Conservation (phyloP, 2,888 invertebrate species). For the Mythimna lalbum region DNA sequence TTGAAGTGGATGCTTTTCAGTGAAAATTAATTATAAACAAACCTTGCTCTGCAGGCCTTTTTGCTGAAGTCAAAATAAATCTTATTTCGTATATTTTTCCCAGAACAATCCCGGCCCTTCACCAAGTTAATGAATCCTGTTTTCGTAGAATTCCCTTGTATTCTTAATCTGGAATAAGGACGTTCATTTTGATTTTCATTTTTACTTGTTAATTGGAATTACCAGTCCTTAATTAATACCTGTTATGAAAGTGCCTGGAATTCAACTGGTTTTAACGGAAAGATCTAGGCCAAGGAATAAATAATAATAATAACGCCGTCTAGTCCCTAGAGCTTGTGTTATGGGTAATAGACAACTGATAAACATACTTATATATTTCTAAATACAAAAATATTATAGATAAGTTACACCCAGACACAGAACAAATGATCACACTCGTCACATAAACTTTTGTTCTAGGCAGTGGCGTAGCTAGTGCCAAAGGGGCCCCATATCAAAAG, state of each 20-base stretch:
- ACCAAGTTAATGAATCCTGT: constrained; percentile 6
- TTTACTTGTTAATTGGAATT: constrained; percentile 15
- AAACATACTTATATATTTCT: no score
- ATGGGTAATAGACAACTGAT: no score
- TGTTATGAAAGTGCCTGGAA: background rate
- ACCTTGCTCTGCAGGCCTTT: background rate
- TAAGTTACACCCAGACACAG: no score
- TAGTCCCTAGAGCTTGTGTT: no score
- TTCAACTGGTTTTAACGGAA: background rate
- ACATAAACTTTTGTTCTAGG: no score
- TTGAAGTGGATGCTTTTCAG: background rate
- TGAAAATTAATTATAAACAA: constrained; percentile 17
- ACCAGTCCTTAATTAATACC: background rate
- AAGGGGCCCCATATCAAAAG: no score
- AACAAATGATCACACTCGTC: no score
- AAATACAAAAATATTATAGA: no score
- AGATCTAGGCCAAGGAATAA: background rate
- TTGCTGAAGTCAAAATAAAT: background rate
- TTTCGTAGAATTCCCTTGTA: background rate
- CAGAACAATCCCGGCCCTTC: background rate
- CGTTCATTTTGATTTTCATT: constrained; percentile 17
- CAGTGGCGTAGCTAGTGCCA: no score
- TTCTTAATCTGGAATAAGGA: constrained; percentile 17
- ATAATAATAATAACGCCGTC: no score
- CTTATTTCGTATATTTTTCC: background rate